These are phyloP conservation scores for Acanthoscelides obtectus DNA, from an alignment of 2,888 invertebrate genomes.

Conservation along the genomic window DNA sequence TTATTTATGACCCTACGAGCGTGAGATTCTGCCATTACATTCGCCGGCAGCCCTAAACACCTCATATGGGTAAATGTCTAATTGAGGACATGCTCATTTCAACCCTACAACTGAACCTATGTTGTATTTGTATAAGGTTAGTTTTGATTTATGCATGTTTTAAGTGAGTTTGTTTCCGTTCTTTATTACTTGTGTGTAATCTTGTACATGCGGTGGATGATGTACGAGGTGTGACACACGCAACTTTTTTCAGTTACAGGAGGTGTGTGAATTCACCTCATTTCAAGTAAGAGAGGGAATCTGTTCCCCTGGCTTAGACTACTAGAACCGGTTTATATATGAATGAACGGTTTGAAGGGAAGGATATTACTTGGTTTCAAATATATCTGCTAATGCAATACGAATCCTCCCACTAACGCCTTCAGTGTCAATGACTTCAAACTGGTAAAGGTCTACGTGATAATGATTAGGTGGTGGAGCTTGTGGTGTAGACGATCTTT, in stretches of 20 bases:
- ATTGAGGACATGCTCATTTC: not conserved
- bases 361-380: no score
- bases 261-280: no score
- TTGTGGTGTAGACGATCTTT: no score
- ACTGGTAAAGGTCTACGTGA: no score
- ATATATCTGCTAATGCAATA: no score
- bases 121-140: not conserved
- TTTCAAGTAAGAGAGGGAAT: no score
- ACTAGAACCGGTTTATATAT: no score
- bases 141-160: not conserved
- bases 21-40: not conserved
- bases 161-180: not conserved
- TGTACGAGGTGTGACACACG: not conserved
- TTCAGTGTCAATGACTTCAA: no score
- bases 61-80: not conserved
- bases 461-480: no score
- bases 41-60: not conserved
- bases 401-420: no score
- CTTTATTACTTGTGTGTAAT: not conserved
- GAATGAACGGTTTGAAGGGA: no score
- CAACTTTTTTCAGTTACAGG: not conserved
- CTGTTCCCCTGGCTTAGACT: no score
- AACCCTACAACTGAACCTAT: not conserved
- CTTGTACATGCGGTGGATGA: not conserved
- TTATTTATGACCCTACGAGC: not conserved